Evolutionary conservation across 2,797 vertebrate genomes (phyloP), one percentile per base, ranked within the genome.

Genomic region (Periparus ater): DNA sequence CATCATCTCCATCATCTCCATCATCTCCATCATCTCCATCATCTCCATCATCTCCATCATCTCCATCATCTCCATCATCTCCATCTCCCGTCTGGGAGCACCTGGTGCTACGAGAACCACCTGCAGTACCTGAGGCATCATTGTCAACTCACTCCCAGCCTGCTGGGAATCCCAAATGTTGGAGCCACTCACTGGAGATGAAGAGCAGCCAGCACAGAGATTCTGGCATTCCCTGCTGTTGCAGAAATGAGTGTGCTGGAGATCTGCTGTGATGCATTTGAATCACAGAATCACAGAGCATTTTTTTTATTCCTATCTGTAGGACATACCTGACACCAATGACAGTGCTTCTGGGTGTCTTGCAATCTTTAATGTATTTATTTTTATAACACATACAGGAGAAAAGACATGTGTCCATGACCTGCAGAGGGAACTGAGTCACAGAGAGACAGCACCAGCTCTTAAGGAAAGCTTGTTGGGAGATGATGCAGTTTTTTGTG

Each of bases 71-170:
- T 38, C 38, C 38, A 40, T 40, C 38, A 40, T 40, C 38, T 40
- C 38, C 38, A 40, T 40, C 38, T 40, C 38, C 38, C 38, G 5
- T 0, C 32, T 65, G 34, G 53, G 61, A 89, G 57, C 67, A 50
- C 45, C 0, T 60, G 50, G 27, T 44, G 34, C 45, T 40, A 15
- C 0, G 0, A 55, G 36, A 71, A 44, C 32, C 40, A 19, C 17
- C 18, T 55, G 53, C 71, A 62, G 44, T 8, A 53, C 42, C 25
- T 19, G 53, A 34, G 40, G 10, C 9, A 23, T 50, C 61, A 3
- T 1, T 73, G 29, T 8, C 10, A 47, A 1, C 57, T 45, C 4
- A 0, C 20, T 89, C 70, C n/a, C 71, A 79, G 20, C 40, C 63
- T 55, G 15, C 55, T 84, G 51, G n/a, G 45, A 87, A 65, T 26